Evolutionary conservation across 2,797 vertebrate genomes (phyloP), one percentile per base, ranked within the genome.

Genomic region (Mareca penelope): DNA sequence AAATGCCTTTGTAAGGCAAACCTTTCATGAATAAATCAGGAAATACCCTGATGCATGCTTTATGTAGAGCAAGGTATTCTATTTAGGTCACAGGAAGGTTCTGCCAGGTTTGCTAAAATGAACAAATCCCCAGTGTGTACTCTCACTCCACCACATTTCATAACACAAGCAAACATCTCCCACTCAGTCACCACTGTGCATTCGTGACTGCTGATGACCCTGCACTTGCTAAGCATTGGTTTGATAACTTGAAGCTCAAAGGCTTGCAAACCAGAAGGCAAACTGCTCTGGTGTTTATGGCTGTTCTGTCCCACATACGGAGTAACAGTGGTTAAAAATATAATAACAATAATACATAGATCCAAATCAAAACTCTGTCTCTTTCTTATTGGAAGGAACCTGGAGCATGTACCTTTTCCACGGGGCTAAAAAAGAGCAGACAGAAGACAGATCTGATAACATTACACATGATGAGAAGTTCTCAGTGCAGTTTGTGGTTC

Each of bases 11-110:
- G 98, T 98, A 98, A 98, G 98, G 97, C 97, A 98, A 98, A 98
- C 96, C 97, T 98, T 98, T 98, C 97, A 98, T 98, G 97, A 98
- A 98, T 98, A 98, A 98, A 98, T 98, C 98, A 98, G 97, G 97
- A 98, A 98, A 98, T 97, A 98, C 96, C 97, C 97, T 97, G 97
- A 98, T 98, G 98, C 97, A 98, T 97, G 97, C 97, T 97, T 98
- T 98, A 98, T 98, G 97, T 98, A 98, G 96, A 98, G 97, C 96
- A 98, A 98, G 97, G 98, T 97, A 98, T 97, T 98, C 97, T 98
- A 98, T 98, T 98, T 98, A 98, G 98, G 97, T 98, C 97, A 98
- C 97, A 96, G 96, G 88, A 95, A 98, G 97, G 97, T 98, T 98
- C 97, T 98, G 97, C 98, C 97, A 97, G 97, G 97, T 98, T 98